phyloP scores from a whole-genome alignment of 2,888 invertebrate genomes.

The Rhodophaea formosa region DNA sequence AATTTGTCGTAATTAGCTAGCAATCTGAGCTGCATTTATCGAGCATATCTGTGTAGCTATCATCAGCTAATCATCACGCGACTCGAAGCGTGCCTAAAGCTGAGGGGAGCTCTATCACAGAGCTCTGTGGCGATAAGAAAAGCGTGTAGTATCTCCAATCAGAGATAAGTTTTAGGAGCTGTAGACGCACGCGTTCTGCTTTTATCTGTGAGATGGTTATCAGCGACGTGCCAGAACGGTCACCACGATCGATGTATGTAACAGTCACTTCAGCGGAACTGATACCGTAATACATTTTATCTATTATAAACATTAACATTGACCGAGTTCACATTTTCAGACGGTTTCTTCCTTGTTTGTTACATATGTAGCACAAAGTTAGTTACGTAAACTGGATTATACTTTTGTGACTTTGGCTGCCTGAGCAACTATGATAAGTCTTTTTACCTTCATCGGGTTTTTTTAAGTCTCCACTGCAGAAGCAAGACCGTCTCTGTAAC shows the following conservation, averaged over 20 bases:
- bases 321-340: constrained; percentile 45
- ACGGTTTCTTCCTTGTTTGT: not conserved
- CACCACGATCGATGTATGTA: constrained; percentile 45
- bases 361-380: too few species aligned
- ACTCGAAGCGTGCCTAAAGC: constrained; percentile 22
- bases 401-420: too few species aligned
- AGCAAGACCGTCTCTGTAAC: too few species aligned
- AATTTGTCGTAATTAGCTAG: not conserved
- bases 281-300: constrained; percentile 44
- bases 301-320: constrained; percentile 44
- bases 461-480: too few species aligned
- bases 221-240: constrained; percentile 54
- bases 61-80: constrained; percentile 1
- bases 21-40: constrained; percentile 2
- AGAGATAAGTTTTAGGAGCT: constrained; percentile 42
- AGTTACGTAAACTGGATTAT: too few species aligned
- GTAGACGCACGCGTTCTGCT: constrained; percentile 46
- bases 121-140: constrained; percentile 45
- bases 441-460: too few species aligned
- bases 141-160: constrained; percentile 56
- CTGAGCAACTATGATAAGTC: too few species aligned
- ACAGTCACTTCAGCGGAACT: constrained; percentile 40
- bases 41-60: not conserved
- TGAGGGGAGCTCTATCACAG: constrained; percentile 30
- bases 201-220: constrained; percentile 64